Evolutionary conservation across 2,888 invertebrate species (phyloP), one percentile per base, ranked within the genome.

Genomic region (Orthonevra nobilis): DNA sequence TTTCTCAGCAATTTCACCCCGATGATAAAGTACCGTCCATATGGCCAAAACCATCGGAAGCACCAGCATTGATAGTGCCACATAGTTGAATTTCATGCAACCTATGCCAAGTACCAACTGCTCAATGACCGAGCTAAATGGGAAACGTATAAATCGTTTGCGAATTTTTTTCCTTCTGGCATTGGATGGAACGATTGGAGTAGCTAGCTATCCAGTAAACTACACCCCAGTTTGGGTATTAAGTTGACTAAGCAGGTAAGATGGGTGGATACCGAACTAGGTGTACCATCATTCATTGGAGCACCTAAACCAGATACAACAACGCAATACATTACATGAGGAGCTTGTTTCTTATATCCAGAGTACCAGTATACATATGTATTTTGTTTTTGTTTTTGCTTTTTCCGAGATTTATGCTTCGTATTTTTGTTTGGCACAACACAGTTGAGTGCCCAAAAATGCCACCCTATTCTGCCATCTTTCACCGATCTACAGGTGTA

Each of bases 11-110:
- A 79, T 72, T 73, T 77, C 72, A 72, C 77, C 66, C 58, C 44
- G 60, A 77, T 77, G 77, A 77, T 77, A 72, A 77, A 77, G 58
- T 77, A 66, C 64, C 72, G 52, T 60, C 72, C 72, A 77, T 73
- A 79, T 72, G 73, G 66, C 44, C 72, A 66, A 64, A 30, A 58
- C 70, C 64, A 73, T 79, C 72, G 73, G 73, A 66, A 79, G 60
- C 38, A 56, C 52, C 38, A 36, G 54, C 58, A 77, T 58, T 73
- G 72, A 79, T 79, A 73, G 73, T 72, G 52, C 72, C 60, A 66
- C 66, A 79, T 46, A 72, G 72, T 79, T 73, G 72, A 66, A 66
- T 73, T 79, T 60, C 66, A 64, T 77, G 60, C 72, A 72, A 66
- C 73, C 72, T 72, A 32, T 60, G 66, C 77, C 66, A 73, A 61